phyloP scores from a whole-genome alignment of 1,140 invertebrate species.

The Eciton burchellii region DNA sequence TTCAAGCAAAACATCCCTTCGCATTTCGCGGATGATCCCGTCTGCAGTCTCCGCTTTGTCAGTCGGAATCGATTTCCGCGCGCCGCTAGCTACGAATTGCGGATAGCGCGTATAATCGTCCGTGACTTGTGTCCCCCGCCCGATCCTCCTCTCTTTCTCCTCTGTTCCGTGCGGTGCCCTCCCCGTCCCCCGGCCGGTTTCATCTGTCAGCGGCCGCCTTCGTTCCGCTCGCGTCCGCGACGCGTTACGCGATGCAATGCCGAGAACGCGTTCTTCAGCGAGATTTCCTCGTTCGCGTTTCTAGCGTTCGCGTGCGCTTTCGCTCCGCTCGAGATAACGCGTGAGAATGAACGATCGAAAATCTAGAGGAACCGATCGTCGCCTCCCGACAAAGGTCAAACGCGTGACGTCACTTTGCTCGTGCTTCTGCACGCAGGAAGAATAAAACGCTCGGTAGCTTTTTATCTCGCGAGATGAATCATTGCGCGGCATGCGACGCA shows the following conservation, averaged over 20 bases:
- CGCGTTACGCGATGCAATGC: slow-evolving; percentile 58
- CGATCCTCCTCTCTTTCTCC: slow-evolving; percentile 52
- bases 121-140: slow-evolving; percentile 39
- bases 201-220: slow-evolving; percentile 54
- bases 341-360: background rate
- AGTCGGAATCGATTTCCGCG: slow-evolving; percentile 65
- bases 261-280: slow-evolving; percentile 52
- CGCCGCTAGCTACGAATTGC: slow-evolving; percentile 72
- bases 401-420: too few species aligned
- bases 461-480: background rate
- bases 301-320: slow-evolving; percentile 1
- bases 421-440: background rate
- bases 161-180: slow-evolving; percentile 32
- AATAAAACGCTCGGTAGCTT: background rate
- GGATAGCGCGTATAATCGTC: slow-evolving; percentile 73
- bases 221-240: slow-evolving; percentile 26
- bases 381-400: too few species aligned
- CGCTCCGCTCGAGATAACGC: background rate
- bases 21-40: slow-evolving; percentile 5
- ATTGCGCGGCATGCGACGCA: too few species aligned
- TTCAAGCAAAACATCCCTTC: slow-evolving; percentile 27
- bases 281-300: slow-evolving; percentile 39
- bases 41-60: slow-evolving; percentile 2
- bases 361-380: too few species aligned
- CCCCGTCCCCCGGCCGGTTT: slow-evolving; percentile 5